These are phyloP conservation scores for Sitta carolinensis DNA, from an alignment of 2,797 vertebrate genomes.

Conservation along the genomic window DNA sequence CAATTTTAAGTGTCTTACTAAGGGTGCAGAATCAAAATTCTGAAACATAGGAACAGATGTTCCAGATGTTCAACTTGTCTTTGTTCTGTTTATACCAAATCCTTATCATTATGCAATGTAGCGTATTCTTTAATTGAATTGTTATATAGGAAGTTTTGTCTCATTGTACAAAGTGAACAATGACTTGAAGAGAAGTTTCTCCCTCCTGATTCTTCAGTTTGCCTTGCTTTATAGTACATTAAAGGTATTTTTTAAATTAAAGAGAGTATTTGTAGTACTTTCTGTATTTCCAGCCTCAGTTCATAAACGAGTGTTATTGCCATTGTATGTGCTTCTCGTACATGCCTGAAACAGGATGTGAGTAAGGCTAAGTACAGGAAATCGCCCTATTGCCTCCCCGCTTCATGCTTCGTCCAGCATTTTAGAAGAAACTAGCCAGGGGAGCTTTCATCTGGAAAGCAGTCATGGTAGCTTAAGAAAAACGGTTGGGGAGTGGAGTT, in stretches of 20 bases:
- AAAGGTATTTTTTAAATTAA: not conserved
- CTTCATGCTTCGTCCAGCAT: not conserved
- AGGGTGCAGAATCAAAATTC: not conserved
- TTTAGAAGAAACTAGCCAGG: not conserved
- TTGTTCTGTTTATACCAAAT: not conserved
- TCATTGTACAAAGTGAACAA: not conserved
- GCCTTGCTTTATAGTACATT: not conserved
- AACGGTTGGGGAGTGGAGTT: not conserved
- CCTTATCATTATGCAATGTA: not conserved
- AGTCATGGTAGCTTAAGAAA: not conserved
- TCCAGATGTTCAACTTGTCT: not conserved
- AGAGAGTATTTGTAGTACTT: not conserved
- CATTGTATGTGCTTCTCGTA: not conserved
- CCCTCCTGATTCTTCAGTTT: not conserved
- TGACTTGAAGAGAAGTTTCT: not conserved
- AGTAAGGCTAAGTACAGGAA: not conserved
- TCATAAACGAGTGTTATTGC: rapidly evolving
- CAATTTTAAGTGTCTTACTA: not conserved
- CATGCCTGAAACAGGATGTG: not conserved
- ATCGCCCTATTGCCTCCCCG: not conserved
- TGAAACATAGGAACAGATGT: not conserved
- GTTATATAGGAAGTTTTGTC: not conserved
- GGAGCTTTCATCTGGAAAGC: not conserved
- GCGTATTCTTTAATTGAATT: not conserved
- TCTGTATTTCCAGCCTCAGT: not conserved